phyloP scores from a whole-genome alignment of 2,113 vertebrate species.

The Prunella fulvescens region DNA sequence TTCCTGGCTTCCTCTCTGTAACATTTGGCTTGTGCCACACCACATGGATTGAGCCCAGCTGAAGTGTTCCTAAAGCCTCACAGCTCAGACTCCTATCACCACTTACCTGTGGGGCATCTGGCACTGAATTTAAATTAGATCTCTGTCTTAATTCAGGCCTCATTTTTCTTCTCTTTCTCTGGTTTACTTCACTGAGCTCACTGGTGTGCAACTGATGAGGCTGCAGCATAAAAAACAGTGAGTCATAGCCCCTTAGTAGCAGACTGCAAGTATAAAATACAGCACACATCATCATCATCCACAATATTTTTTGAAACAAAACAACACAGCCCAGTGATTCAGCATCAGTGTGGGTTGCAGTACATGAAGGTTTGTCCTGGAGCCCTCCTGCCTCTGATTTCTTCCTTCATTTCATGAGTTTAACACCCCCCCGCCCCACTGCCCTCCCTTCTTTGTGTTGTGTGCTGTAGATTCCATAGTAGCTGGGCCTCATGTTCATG shows the following conservation, averaged over 20 bases:
- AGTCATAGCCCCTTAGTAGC: slow-evolving; percentile 11
- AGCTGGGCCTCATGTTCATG: not conserved
- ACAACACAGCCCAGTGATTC: slow-evolving; percentile 17
- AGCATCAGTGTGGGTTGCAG: not conserved
- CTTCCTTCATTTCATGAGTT: not conserved
- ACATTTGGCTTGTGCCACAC: not conserved
- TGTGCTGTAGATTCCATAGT: not conserved
- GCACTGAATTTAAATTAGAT: not conserved
- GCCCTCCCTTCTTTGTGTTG: not conserved
- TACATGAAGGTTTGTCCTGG: not conserved
- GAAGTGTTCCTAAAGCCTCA: not conserved
- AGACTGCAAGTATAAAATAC: not conserved
- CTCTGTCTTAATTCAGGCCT: not conserved
- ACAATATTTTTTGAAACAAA: not conserved
- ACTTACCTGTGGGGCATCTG: not conserved
- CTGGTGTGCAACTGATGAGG: not conserved
- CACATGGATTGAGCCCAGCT: not conserved
- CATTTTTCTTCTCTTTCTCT: not conserved
- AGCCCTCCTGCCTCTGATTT: not conserved
- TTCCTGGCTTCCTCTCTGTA: not conserved
- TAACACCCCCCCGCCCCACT: not conserved
- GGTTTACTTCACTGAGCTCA: not conserved
- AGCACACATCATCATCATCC: not conserved
- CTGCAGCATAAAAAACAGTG: not conserved
- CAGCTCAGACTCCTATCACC: not conserved